Evolutionary conservation across 2,888 invertebrate species (phyloP).

Genomic region (Teinopalpus imperialis): DNA sequence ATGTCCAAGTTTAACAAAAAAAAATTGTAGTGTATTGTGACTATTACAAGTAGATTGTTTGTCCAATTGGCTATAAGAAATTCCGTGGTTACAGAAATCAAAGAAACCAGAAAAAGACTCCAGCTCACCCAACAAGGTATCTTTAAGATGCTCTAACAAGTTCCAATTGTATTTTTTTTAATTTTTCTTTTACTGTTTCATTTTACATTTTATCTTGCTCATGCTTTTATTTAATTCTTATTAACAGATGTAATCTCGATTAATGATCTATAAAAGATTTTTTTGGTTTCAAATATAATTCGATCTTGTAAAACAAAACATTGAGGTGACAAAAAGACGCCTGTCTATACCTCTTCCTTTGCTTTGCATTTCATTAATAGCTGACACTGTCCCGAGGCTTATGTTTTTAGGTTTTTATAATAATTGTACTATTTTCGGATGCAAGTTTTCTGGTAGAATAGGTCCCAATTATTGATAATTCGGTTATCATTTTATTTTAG

Average conservation of each 20-base stretch:
- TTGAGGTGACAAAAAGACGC: not conserved
- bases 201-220: conserved; percentile 29
- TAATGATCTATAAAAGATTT: conserved; percentile 37
- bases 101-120: conserved; percentile 88
- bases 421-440: too few relatives aligned
- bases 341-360: not conserved
- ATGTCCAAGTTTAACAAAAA: not conserved
- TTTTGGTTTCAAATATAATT: conserved; percentile 40
- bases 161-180: conserved; percentile 38
- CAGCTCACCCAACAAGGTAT: conserved; percentile 87
- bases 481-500: too few relatives aligned
- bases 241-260: conserved; percentile 54
- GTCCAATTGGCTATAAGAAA: conserved; percentile 43
- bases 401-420: not conserved
- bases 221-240: conserved; percentile 36
- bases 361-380: conserved; percentile 8
- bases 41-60: conserved; percentile 7
- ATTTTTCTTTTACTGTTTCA: conserved; percentile 29
- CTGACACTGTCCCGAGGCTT: conserved; percentile 1
- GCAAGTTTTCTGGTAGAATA: too few relatives aligned
- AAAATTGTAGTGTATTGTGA: not conserved
- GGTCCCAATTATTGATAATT: too few relatives aligned
- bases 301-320: conserved; percentile 23
- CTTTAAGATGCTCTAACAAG: conserved; percentile 50
- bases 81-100: conserved; percentile 85